These are phyloP conservation scores for Enteromius radiatus DNA, from an alignment of 2,797 vertebrate species.

Conservation along the genomic window DNA sequence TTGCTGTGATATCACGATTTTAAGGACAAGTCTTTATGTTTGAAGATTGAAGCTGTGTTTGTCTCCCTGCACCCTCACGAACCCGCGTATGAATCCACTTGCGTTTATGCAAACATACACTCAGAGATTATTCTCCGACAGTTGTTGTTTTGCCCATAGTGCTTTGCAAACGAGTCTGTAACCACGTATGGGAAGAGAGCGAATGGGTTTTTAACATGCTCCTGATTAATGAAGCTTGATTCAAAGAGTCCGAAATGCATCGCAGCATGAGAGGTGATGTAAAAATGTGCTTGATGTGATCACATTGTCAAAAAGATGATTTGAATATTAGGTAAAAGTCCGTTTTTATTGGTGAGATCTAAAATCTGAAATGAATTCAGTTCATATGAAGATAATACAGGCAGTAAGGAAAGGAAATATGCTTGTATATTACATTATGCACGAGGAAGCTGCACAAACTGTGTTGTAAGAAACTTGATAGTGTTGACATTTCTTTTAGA, in stretches of 20 bases:
- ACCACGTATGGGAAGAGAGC: neutral
- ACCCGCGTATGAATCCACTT: too few species aligned
- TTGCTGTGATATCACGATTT: too few species aligned
- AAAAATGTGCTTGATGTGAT: neutral
- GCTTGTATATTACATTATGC: neutral
- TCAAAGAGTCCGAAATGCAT: neutral
- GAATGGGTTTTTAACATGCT: neutral
- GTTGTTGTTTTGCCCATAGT: constrained; percentile 8
- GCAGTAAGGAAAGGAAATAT: neutral
- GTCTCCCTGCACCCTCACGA: too few species aligned
- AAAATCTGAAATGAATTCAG: neutral
- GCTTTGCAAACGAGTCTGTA: constrained; percentile 3
- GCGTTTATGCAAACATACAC: neutral
- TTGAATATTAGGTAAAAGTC: neutral
- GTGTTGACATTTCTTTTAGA: constrained; percentile 3
- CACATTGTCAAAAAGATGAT: neutral
- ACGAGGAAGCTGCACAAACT: neutral
- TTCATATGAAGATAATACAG: neutral
- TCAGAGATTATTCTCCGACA: neutral
- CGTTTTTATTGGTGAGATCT: neutral
- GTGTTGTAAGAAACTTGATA: neutral
- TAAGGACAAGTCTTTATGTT: too few species aligned
- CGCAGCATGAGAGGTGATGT: neutral
- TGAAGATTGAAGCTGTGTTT: too few species aligned
- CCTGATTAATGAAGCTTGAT: neutral